Percentiles rank a stretch among this genome's conserved stretches.
Conservation (phyloP, 2,888 invertebrate genomes). For the Lycia hirtaria region DNA sequence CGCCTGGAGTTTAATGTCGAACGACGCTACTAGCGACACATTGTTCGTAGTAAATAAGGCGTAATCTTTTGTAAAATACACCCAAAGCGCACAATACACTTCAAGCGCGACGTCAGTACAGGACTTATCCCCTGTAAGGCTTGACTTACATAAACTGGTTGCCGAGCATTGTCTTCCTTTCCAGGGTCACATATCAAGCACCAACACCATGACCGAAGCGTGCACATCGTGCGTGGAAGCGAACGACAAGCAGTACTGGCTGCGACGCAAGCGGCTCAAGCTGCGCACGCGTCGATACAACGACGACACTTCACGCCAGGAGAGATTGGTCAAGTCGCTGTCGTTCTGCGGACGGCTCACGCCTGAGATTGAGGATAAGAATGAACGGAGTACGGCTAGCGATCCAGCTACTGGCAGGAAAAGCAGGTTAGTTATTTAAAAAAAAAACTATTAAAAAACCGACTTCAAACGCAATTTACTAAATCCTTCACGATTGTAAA, state of each 20-base stretch:
- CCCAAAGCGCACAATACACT: no score
- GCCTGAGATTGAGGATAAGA: constrained; percentile 84
- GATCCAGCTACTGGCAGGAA: constrained; percentile 87
- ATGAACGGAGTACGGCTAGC: constrained; percentile 86
- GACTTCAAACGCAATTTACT: no score
- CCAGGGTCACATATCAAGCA: constrained; percentile 82
- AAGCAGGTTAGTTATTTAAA: constrained; percentile 78
- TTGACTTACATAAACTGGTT: no score
- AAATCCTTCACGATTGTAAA: no score
- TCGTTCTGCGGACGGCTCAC: constrained; percentile 89
- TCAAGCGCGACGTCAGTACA: no score
- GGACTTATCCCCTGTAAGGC: no score
- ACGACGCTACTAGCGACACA: no score
- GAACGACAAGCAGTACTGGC: constrained; percentile 76
- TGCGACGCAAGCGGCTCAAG: constrained; percentile 73
- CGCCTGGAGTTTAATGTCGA: no score
- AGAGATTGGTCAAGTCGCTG: constrained; percentile 89
- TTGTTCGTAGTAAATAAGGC: no score
- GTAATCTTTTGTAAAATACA: no score
- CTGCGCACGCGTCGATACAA: constrained; percentile 65
- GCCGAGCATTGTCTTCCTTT: not conserved
- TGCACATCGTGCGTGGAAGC: constrained; percentile 83
- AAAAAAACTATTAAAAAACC: no score
- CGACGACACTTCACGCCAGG: constrained; percentile 60
- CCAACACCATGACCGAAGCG: constrained; percentile 82